Base-by-base conservation (phyloP, 2,888 invertebrate genomes). In the Biston betularia region DNA sequence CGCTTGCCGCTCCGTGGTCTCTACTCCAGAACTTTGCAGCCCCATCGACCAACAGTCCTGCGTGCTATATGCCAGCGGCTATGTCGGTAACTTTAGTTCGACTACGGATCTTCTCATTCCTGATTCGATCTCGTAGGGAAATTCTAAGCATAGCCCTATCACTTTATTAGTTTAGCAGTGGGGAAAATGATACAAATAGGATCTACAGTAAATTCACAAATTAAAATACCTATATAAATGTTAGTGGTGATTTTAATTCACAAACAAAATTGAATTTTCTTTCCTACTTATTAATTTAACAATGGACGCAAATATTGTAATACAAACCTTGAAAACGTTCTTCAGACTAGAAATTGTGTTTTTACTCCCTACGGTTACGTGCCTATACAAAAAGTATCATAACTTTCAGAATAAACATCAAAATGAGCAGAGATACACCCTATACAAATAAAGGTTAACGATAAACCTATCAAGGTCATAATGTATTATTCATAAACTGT, bases 401-500 rank as follows among this genome's bases (percentile, higher is more conserved):
- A 46, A 48, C 24, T 24, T 46, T 46, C 24, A 33, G 24, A 48
- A 24, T 11, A 48, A 48, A 42, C 3, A n/a, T n/a, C 46, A n/a
- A n/a, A 15, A 14, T 15, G 14, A 14, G 1, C 46, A 46, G 8
- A 5, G 11, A 42, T 1, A 38, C 44, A 1, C 3, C 24, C 24
- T 24, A 44, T 44, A 44, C n/a, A 44, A 44, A 44, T 44, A 46
- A 46, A 46, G 46, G 14, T 48, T 33, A 12, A n/a, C 42, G 55
- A 55, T 11, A 55, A 53, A 44, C 45, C 8, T 9, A 56, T 44
- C 45, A 45, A 55, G 44, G 55, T 34, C 44, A 38, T 12, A 9
- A 44, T 55, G 40, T 55, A 44, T 55, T 55, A 45, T 55, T 55
- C 44, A 55, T 55, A 56, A 56, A 14, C 56, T n/a, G n/a, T 34